A percentile compares a stretch with the other conserved stretches of the same genome.
Conservation (phyloP, 2,797 vertebrate species). For the Dryobates pubescens region DNA sequence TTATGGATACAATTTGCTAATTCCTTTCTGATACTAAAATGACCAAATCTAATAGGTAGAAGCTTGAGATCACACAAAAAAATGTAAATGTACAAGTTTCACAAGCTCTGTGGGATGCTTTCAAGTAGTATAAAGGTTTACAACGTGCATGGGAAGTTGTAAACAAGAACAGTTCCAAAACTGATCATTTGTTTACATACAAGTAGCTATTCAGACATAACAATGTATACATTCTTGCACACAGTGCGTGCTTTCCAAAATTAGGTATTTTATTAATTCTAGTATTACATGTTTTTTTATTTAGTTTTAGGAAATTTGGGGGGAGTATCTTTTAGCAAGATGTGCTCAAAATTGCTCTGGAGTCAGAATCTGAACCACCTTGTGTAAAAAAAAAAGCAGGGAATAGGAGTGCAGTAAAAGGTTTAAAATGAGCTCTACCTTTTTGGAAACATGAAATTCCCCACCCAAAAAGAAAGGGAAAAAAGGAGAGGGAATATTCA, state of each 20-base stretch:
- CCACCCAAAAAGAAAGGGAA: not conserved
- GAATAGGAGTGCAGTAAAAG: not conserved
- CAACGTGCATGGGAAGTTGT: not conserved
- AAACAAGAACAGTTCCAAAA: not conserved
- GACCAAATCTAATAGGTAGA: not conserved
- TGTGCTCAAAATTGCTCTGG: not conserved
- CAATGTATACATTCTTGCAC: not conserved
- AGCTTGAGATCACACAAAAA: not conserved
- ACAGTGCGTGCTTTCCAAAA: not conserved
- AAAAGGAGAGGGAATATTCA: not conserved
- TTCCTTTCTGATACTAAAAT: not conserved
- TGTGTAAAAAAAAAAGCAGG: not conserved
- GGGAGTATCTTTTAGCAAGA: rapidly evolving
- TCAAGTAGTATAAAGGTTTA: not conserved
- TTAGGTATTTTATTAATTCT: not conserved
- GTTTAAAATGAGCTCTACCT: not conserved
- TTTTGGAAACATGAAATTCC: not conserved
- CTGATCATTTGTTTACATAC: not conserved
- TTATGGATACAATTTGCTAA: not conserved
- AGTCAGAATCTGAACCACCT: not conserved
- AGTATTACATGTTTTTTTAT: not conserved
- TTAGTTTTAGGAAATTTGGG: not conserved
- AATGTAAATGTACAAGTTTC: not conserved
- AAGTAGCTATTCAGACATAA: not conserved
- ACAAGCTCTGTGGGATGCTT: not conserved